These are phyloP conservation scores for Patella vulgata DNA, from an alignment of 1,140 invertebrate genomes.

Conservation along the genomic window DNA sequence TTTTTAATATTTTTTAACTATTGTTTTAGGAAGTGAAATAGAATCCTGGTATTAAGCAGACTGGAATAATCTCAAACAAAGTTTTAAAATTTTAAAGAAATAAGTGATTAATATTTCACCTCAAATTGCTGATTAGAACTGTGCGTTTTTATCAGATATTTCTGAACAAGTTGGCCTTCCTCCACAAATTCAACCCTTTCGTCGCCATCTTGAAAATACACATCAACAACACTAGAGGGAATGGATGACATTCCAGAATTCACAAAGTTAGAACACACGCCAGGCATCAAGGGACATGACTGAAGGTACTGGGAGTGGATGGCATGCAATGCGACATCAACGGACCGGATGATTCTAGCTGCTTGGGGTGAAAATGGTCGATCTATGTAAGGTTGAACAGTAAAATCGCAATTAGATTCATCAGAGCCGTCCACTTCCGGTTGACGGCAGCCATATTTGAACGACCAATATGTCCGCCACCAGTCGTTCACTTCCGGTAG, in stretches of 20 bases:
- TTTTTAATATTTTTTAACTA: no score
- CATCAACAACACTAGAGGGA: neutral
- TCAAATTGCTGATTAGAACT: neutral
- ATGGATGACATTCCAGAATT: constrained; percentile 1
- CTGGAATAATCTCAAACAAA: no score
- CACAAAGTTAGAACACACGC: constrained; percentile 40
- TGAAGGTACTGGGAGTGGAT: constrained; percentile 26
- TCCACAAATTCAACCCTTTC: constrained; percentile 12
- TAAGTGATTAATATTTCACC: no score
- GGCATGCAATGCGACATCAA: constrained; percentile 41
- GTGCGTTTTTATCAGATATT: no score
- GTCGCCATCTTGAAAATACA: constrained; percentile 20
- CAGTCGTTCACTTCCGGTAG: neutral
- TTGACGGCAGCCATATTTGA: constrained; percentile 5
- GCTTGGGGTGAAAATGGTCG: constrained; percentile 7
- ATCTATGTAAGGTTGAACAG: no score
- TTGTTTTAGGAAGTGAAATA: no score
- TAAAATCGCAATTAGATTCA: no score
- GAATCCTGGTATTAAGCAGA: no score
- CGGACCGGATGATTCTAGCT: constrained; percentile 26
- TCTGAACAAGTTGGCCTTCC: neutral
- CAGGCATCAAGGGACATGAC: constrained; percentile 31
- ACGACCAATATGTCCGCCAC: constrained; percentile 19
- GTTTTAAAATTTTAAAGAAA: no score
- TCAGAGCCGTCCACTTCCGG: neutral